Base-by-base conservation (phyloP, 1,140 invertebrate species). In the Pseudomyrmex concolor region DNA sequence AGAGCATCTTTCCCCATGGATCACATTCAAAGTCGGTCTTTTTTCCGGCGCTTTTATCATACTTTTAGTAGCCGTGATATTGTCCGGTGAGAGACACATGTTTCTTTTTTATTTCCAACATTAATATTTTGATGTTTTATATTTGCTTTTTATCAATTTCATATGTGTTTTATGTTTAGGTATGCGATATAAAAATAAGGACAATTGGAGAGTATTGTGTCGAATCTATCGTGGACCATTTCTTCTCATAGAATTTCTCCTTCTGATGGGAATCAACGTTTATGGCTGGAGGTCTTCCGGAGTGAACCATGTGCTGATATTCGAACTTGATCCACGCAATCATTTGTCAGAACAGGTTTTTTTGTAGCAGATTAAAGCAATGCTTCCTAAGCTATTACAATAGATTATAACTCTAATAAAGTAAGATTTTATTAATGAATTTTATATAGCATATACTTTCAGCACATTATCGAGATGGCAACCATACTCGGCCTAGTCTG, bases 231-330 rank as follows among this genome's bases (percentile, higher is more conserved):
- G 98, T 13, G 97, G 97, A 0, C 97, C 97, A 13, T 95, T 99
- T 62, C 95, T 98, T 2, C 94, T 98, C 55, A 97, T 98, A 83
- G 95, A 98, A 81, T 97, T 97, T 90, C 94, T 98, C 5, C 98
- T 98, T 91, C 94, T 98, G 0, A 96, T 98, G 91, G 98, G 98
- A 63, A 95, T 98, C 55, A 99, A 99, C 93, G 97, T 96, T 8
- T 98, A 98, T 90, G 97, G 97, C 64, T 99, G 98, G 98, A 95
- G 97, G 71, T 97, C 96, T 60, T 97, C 97, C 0, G 98, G 98
- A 17, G 97, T 98, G 13, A 98, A 99, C 93, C 98, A 99, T 93
- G 98, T 99, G 1, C 95, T 99, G 0, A 99, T 99, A 84, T 99
- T 99, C 91, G 98, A 99, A 93, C 94, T 99, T 45, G 97, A 99